These are phyloP conservation scores for Bombus superbus DNA, from an alignment of 1,140 invertebrate genomes.

Conservation along the genomic window DNA sequence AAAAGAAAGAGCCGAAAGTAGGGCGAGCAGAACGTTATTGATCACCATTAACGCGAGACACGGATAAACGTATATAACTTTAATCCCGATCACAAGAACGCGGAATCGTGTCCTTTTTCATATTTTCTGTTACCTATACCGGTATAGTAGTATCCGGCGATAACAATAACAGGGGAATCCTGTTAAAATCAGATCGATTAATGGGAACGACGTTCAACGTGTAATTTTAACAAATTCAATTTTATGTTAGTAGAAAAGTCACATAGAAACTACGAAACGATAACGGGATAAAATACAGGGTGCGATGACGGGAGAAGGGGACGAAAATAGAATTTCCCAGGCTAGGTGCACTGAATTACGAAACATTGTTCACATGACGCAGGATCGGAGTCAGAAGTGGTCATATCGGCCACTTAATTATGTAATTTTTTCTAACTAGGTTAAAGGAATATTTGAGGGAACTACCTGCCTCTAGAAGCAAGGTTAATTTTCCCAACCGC, in stretches of 20 bases:
- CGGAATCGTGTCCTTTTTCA: neutral
- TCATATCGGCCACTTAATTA: conserved; percentile 31
- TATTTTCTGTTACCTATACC: neutral
- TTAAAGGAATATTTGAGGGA: conserved; percentile 30
- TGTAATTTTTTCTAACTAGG: conserved; percentile 30
- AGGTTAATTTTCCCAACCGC: conserved; percentile 22
- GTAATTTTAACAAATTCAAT: conserved; percentile 34
- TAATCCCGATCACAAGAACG: neutral
- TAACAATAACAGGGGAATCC: neutral
- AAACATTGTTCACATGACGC: conserved; percentile 30
- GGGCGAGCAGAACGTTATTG: conserved; percentile 16
- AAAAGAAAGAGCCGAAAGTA: conserved; percentile 11
- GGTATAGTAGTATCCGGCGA: neutral
- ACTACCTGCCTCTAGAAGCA: neutral
- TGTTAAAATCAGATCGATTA: conserved; percentile 2
- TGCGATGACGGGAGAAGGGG: neutral
- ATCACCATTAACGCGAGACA: conserved; percentile 22
- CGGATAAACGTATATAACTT: conserved; percentile 3
- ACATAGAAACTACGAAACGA: neutral
- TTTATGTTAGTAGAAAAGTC: neutral
- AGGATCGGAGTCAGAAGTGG: neutral
- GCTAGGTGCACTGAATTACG: conserved; percentile 2
- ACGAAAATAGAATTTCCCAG: conserved; percentile 4
- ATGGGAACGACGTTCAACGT: conserved; percentile 2
- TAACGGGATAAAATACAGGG: neutral